phyloP scores from a whole-genome alignment of 2,113 vertebrate species.

The Echinops telfairi region DNA sequence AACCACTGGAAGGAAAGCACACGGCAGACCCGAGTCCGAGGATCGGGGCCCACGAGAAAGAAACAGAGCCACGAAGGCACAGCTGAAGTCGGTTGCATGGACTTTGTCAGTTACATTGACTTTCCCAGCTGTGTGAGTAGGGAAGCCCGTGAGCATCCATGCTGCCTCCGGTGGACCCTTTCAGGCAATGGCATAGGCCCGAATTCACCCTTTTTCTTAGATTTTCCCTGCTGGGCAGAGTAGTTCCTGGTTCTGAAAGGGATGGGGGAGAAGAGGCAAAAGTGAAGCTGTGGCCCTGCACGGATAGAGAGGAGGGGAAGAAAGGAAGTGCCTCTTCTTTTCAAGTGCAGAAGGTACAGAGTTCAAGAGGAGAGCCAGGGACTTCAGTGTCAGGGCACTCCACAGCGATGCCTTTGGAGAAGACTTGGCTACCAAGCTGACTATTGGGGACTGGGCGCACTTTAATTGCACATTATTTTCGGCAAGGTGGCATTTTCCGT shows the following conservation, averaged over 20 bases:
- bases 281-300: neutral
- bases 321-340: neutral
- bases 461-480: conserved; percentile 71
- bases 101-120: neutral
- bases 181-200: neutral
- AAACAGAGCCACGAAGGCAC: neutral
- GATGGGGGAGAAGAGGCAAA: conserved; percentile 27
- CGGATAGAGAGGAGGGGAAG: neutral
- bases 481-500: conserved; percentile 69
- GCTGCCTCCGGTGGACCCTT: neutral
- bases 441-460: conserved; percentile 10
- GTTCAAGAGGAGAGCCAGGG: conserved; percentile 49
- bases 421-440: conserved; percentile 16
- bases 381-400: neutral
- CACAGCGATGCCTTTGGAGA: conserved; percentile 34
- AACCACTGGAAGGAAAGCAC: neutral
- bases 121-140: neutral
- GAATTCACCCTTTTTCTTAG: neutral
- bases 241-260: neutral
- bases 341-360: conserved; percentile 35
- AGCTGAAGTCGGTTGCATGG: neutral
- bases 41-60: neutral
- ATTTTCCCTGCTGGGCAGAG: neutral
- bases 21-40: neutral
- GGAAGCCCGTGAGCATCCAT: neutral